Base-by-base conservation (phyloP, 2,797 vertebrate genomes). In the Orestias chungarensis region DNA sequence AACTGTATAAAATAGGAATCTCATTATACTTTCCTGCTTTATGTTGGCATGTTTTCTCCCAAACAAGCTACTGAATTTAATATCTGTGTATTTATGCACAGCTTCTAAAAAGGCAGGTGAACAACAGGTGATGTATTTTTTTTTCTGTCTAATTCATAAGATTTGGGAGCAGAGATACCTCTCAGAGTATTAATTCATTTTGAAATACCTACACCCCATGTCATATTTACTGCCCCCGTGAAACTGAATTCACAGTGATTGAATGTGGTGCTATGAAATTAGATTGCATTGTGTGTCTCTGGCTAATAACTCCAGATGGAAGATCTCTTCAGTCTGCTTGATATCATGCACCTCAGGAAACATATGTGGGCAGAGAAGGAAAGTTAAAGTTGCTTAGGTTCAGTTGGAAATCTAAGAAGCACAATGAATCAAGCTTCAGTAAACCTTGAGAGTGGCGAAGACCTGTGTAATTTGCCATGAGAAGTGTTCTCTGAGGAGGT, bases 1-100 rank as follows among this genome's bases (percentile, higher is more conserved):
- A n/a, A n/a, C n/a, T n/a, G 83, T 85, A 92, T 92, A 79, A 94
- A 93, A 91, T 91, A 86, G 92, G 88, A 94, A 95, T 94, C 91
- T 93, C 93, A 95, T 94, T 94, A 93, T 92, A 83, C 85, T 90
- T 86, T 89, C 88, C 87, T 90, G 83, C 87, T 91, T 94, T 92
- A 90, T 91, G 89, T 91, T 81, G 82, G 82, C 90, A 88, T 91
- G 93, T 93, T 92, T 81, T 76, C 79, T 88, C 87, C 82, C 90
- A 87, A 89, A 91, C 89, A 88, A 82, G 86, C 87, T 88, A 83
- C 83, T 80, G 80, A 90, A 93, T 93, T 92, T 86, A 88, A 89
- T 88, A 91, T 90, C 83, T 82, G 82, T 83, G 83, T 92, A 84
- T 94, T 95, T 92, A 93, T 88, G 87, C 73, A 42, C 82, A 79